Conservation (phyloP, 2,888 invertebrate genomes). For the Macropis europaea region DNA sequence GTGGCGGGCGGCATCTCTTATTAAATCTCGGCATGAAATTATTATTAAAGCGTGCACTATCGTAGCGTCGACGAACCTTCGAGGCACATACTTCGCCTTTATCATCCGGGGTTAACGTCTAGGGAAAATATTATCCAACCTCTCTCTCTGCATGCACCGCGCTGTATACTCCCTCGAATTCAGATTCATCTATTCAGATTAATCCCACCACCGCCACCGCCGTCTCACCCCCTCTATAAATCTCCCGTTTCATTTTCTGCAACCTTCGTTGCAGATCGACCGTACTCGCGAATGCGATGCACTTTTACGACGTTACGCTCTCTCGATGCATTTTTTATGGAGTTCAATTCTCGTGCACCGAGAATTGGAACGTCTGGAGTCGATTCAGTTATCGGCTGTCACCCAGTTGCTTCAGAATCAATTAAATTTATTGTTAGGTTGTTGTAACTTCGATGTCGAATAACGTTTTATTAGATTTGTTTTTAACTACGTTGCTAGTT, state of each 20-base stretch:
- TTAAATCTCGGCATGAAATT: conserved; percentile 68
- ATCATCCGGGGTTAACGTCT: conserved; percentile 29
- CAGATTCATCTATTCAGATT: conserved; percentile 53
- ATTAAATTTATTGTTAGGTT: no score
- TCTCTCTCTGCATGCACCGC: conserved; percentile 2
- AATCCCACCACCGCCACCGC: not conserved
- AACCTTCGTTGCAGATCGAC: conserved; percentile 10
- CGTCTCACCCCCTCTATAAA: conserved; percentile 8
- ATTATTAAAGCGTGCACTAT: conserved; percentile 57
- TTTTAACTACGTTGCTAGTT: no score
- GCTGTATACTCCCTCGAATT: conserved; percentile 19
- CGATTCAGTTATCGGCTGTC: no score
- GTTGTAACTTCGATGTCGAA: no score
- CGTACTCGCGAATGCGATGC: not conserved
- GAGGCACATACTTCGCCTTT: conserved; percentile 26
- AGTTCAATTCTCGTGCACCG: not conserved
- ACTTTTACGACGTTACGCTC: no score
- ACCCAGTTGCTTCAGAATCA: no score
- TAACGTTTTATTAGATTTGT: no score
- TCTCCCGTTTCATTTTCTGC: conserved; percentile 20
- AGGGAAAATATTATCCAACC: conserved; percentile 28
- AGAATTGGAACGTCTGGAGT: no score
- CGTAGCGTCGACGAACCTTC: conserved; percentile 36
- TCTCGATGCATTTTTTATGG: not conserved
- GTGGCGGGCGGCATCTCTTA: conserved; percentile 61